These are phyloP conservation scores for Amyelois transitella DNA, from an alignment of 1,140 invertebrate species.

Conservation along the genomic window DNA sequence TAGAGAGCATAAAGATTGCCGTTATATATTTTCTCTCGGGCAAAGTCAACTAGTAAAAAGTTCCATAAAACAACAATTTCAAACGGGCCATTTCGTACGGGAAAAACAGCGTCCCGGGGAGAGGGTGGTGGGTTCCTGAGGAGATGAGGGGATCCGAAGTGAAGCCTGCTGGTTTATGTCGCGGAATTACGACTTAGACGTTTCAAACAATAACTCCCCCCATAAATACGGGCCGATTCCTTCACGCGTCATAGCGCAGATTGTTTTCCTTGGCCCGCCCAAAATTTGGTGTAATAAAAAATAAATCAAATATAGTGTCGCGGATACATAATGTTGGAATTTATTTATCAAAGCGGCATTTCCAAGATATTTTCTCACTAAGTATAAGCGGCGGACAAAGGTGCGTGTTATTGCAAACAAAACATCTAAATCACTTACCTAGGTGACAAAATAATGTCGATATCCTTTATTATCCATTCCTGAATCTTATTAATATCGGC, in stretches of 20 bases:
- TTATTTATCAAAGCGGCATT: neutral
- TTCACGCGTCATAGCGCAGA: constrained; percentile 69
- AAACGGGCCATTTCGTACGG: constrained; percentile 70
- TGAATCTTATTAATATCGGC: too few species aligned
- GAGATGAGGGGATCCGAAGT: constrained; percentile 40
- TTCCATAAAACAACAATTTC: constrained; percentile 75
- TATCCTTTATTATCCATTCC: too few species aligned
- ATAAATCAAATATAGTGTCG: neutral
- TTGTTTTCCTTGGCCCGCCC: constrained; percentile 46
- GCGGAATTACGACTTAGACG: constrained; percentile 73
- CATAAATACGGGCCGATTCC: constrained; percentile 72
- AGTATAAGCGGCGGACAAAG: too few species aligned
- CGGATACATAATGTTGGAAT: neutral
- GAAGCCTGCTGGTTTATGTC: constrained; percentile 67
- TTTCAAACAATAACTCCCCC: constrained; percentile 72
- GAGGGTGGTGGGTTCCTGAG: constrained; percentile 22
- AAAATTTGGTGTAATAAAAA: constrained; percentile 25
- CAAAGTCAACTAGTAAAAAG: constrained; percentile 73
- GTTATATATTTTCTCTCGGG: constrained; percentile 60
- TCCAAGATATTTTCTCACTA: too few species aligned
- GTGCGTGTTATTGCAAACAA: too few species aligned
- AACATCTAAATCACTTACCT: too few species aligned
- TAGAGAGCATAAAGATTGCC: constrained; percentile 45
- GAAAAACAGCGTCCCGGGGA: constrained; percentile 67
- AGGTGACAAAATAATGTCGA: too few species aligned